A percentile compares a stretch with the other conserved stretches of the same genome.
These are phyloP conservation scores for Coreius guichenoti DNA, from an alignment of 2,797 vertebrate species.

Conservation along the genomic window DNA sequence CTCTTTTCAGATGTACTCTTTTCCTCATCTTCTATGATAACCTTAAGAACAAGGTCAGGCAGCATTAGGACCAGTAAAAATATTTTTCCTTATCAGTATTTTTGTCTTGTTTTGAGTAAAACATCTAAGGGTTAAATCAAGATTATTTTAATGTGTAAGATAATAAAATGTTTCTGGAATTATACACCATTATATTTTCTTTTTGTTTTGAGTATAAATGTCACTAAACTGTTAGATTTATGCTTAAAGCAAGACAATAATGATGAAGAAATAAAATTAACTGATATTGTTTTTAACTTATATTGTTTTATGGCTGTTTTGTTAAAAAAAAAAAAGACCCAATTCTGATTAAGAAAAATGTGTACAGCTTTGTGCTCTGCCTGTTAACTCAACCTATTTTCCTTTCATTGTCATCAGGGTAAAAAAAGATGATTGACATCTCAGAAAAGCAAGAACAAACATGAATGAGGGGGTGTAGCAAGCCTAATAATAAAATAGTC, in stretches of 20 bases:
- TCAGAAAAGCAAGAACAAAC: slow-evolving; percentile 66
- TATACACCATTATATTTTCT: not conserved
- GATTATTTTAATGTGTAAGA: not conserved
- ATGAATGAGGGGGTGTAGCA: slow-evolving; percentile 54
- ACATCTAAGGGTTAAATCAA: not conserved
- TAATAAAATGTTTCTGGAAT: not conserved
- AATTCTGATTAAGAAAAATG: slow-evolving; percentile 23
- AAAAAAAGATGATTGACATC: slow-evolving; percentile 65
- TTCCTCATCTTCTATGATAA: slow-evolving; percentile 1
- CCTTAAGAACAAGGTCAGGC: not conserved
- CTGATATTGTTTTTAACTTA: too few species aligned
- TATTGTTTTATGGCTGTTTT: too few species aligned
- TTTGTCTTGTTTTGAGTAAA: slow-evolving; percentile 12
- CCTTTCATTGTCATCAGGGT: slow-evolving; percentile 21
- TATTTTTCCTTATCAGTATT: not conserved
- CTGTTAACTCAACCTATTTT: slow-evolving; percentile 59
- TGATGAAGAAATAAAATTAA: not conserved
- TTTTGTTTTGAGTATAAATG: not conserved
- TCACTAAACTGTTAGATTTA: not conserved
- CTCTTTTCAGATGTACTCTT: slow-evolving; percentile 14
- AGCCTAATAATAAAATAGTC: slow-evolving; percentile 67
- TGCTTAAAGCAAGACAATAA: not conserved
- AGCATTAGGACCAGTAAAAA: slow-evolving; percentile 9
- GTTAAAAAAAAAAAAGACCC: not conserved
- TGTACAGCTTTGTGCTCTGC: slow-evolving; percentile 6